Evolutionary conservation across 1,140 invertebrate genomes (phyloP), one percentile per base, ranked within the genome.

Genomic region (Oryctes rhinoceros): DNA sequence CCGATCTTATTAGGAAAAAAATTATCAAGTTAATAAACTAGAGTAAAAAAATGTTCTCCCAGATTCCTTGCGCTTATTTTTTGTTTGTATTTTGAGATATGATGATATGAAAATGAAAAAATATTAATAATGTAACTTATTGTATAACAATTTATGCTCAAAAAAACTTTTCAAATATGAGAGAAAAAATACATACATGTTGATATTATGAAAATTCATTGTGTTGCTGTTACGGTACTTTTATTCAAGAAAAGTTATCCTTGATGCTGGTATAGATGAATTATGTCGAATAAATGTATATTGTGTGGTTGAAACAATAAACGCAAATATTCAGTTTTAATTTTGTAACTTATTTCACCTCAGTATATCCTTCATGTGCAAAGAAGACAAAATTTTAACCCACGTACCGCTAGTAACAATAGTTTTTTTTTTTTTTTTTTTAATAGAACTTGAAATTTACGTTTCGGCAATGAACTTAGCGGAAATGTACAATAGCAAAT

Each of bases 261-360:
- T 82, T 48, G 82, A 83, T 84, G 82, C 82, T 84, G 82, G 81
- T 83, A 84, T 83, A 82, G 81, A 83, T 83, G 84, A 84, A 82
- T 81, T 82, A 83, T 85, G 83, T 84, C 82, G 83, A 83, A 84
- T 84, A 85, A 85, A 85, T 84, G 84, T 85, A 83, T 82, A 84
- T 80, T 80, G 84, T 85, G 82, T 84, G 84, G 81, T 85, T 85
- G 84, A 82, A 85, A 85, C 78, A 83, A 85, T 84, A 84, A 85
- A 78, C n/a, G 84, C 83, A 84, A 80, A 84, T 78, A 84, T 84
- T 82, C 82, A 82, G 79, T 82, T 81, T 81, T 81, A 75, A 30
- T 5, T 18, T 44, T n/a, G 30, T n/a, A 15, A 67, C 37, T 71
- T 67, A 65, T 65, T 62, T 44, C 39, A 1, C 39, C 39, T 44